These are phyloP conservation scores for Ceuthmochares aereus DNA, from an alignment of 2,113 vertebrate species.

Conservation along the genomic window DNA sequence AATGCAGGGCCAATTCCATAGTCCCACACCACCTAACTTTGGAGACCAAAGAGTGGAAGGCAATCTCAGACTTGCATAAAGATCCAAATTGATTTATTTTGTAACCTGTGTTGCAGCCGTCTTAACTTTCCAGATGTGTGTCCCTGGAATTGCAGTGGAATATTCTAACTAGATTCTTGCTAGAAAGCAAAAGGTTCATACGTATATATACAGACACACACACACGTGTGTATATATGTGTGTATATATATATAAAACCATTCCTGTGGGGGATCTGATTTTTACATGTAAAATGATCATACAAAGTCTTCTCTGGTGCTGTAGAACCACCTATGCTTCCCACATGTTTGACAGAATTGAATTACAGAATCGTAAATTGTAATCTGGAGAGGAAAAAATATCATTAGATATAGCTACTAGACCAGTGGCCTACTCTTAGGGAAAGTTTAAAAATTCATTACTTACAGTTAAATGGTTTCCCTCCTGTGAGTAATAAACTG, in stretches of 20 bases:
- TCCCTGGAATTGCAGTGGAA: not conserved
- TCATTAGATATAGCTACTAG: not conserved
- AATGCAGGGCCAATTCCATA: not conserved
- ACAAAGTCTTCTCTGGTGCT: not conserved
- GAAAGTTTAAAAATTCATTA: not conserved
- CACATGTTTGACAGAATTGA: not conserved
- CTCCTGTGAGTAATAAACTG: not conserved
- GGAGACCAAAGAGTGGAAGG: not conserved
- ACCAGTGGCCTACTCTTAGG: not conserved
- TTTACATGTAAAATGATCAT: not conserved
- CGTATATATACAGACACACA: too few species aligned
- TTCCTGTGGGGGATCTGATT: not conserved
- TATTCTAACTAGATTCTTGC: not conserved
- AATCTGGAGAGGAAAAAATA: not conserved
- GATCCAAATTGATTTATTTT: not conserved
- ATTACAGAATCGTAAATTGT: not conserved
- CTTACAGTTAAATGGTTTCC: not conserved
- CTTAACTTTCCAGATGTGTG: not conserved
- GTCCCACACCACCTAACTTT: not conserved
- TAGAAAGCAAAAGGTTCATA: not conserved
- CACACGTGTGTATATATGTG: too few species aligned
- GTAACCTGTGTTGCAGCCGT: not conserved
- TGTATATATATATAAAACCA: not conserved
- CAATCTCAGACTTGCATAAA: not conserved
- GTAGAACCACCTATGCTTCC: accelerated